These are phyloP conservation scores for Yponomeuta malinellus DNA, from an alignment of 2,888 invertebrate species.

Conservation along the genomic window DNA sequence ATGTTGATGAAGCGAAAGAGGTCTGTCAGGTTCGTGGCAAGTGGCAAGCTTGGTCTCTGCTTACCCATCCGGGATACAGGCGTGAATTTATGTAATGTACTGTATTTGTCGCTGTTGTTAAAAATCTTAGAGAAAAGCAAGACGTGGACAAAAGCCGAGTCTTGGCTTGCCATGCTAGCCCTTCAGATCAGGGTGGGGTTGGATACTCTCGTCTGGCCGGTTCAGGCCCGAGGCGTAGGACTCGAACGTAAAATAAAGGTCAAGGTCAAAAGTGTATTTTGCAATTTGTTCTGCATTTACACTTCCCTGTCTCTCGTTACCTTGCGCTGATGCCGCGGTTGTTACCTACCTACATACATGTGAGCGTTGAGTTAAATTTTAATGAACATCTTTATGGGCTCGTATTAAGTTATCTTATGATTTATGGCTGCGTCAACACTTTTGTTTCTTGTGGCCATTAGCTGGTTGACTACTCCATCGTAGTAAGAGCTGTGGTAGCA, in stretches of 20 bases:
- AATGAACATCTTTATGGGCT: not conserved
- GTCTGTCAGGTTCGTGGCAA: no score
- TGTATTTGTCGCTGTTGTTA: no score
- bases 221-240: conserved; percentile 36
- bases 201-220: conserved; percentile 26
- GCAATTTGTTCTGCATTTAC: conserved; percentile 41
- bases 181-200: conserved; percentile 22
- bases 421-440: not conserved
- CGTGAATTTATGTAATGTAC: no score
- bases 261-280: conserved; percentile 57
- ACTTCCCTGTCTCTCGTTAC: conserved; percentile 41
- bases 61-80: no score
- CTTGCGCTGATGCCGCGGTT: not conserved
- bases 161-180: no score
- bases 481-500: no score
- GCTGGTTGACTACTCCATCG: not conserved
- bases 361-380: conserved; percentile 4
- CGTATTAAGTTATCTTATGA: not conserved
- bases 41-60: no score
- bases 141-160: no score
- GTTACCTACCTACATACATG: not conserved
- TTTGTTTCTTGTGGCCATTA: not conserved
- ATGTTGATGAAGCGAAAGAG: no score
- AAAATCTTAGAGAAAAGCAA: no score
- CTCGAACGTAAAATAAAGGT: conserved; percentile 51